Evolutionary conservation across 2,113 vertebrate species (phyloP).

Genomic region (Bungarus multicinctus): DNA sequence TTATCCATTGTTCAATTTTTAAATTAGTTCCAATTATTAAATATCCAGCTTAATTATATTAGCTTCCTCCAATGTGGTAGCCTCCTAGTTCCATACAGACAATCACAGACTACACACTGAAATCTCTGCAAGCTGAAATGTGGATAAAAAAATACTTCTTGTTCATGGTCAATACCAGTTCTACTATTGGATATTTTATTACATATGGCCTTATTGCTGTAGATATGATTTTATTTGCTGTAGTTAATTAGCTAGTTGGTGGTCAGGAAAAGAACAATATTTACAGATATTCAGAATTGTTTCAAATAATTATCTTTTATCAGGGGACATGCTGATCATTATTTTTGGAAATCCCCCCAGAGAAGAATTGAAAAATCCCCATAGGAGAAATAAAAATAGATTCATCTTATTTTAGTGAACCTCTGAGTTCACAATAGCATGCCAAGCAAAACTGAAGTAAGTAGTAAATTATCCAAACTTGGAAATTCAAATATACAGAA

Average conservation of each 20-base stretch:
- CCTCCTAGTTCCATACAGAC: neutral
- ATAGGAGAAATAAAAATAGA: neutral
- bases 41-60: neutral
- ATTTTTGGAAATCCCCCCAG: neutral
- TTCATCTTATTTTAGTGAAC: neutral
- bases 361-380: neutral
- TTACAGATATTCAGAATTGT: neutral
- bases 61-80: neutral
- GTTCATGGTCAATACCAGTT: neutral
- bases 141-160: neutral
- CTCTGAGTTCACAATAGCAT: neutral
- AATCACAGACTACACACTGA: neutral
- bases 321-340: no score
- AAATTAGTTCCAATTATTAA: neutral
- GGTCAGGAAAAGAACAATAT: neutral
- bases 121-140: neutral
- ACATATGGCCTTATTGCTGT: neutral
- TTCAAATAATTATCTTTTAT: neutral
- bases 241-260: neutral
- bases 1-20: neutral
- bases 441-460: neutral
- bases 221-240: neutral
- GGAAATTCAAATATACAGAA: neutral
- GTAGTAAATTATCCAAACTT: neutral
- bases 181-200: neutral